A percentile compares a stretch with the other conserved stretches of the same genome.
phyloP scores from a whole-genome alignment of 2,888 invertebrate genomes.

The Cerastoderma edule region DNA sequence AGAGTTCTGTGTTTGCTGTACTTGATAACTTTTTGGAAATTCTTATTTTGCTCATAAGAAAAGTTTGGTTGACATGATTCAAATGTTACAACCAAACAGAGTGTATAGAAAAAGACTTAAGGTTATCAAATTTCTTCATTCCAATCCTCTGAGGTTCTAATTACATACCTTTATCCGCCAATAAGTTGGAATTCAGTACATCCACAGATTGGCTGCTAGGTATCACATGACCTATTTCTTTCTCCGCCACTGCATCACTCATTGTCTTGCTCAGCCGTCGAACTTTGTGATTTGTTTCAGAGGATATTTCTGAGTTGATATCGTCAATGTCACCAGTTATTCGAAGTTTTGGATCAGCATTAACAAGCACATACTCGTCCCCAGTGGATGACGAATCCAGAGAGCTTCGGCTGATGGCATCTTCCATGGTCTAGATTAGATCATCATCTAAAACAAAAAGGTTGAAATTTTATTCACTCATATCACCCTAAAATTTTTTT shows the following conservation, averaged over 20 bases:
- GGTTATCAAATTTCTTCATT: too few relatives aligned
- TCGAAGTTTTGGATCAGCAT: slow-evolving; percentile 87
- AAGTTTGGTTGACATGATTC: too few relatives aligned
- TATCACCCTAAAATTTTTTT: too few relatives aligned
- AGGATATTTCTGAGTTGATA: slow-evolving; percentile 75
- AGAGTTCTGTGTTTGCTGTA: too few relatives aligned
- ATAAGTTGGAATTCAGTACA: slow-evolving; percentile 57
- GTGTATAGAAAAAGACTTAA: too few relatives aligned
- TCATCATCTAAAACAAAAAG: slow-evolving; percentile 5
- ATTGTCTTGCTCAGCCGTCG: slow-evolving; percentile 36
- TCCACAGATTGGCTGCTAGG: slow-evolving; percentile 72
- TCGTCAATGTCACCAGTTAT: slow-evolving; percentile 88
- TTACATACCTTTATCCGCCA: slow-evolving; percentile 49
- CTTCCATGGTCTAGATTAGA: slow-evolving; percentile 80
- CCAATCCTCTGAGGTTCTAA: too few relatives aligned
- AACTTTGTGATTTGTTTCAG: slow-evolving; percentile 47
- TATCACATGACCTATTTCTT: slow-evolving; percentile 67
- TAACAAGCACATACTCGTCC: slow-evolving; percentile 89
- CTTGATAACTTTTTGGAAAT: too few relatives aligned
- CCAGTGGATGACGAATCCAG: slow-evolving; percentile 89
- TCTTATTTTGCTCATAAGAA: too few relatives aligned
- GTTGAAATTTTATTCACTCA: too few relatives aligned
- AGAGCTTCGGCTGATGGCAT: slow-evolving; percentile 87
- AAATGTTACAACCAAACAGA: too few relatives aligned
- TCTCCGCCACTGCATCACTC: slow-evolving; percentile 44